Percentiles rank a stretch among this genome's conserved stretches.
phyloP scores from a whole-genome alignment of 2,113 vertebrate species.

The Stictonetta naevosa region DNA sequence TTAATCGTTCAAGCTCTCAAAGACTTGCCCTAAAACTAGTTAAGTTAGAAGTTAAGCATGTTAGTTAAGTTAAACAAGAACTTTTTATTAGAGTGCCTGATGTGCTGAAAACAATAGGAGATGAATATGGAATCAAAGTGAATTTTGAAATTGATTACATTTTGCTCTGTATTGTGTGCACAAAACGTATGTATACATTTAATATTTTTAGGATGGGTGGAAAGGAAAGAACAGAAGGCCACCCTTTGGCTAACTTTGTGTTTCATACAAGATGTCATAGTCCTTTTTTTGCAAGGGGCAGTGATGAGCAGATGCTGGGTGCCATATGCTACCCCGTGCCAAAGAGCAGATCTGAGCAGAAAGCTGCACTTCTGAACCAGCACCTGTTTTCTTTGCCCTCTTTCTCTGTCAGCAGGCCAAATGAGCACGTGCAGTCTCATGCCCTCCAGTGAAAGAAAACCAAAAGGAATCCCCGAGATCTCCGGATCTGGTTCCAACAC shows the following conservation, averaged over 20 bases:
- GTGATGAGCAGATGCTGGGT: not conserved
- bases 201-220: fast-evolving
- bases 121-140: not conserved
- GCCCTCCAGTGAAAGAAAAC: not conserved
- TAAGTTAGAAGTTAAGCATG: no score
- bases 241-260: not conserved
- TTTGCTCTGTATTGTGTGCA: not conserved
- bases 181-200: not conserved
- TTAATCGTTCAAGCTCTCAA: not conserved
- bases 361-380: not conserved
- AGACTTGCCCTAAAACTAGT: not conserved
- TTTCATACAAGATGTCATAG: not conserved
- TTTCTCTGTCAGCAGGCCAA: not conserved
- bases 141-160: not conserved
- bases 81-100: not conserved
- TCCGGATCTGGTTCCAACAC: not conserved
- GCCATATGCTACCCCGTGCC: not conserved
- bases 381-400: not conserved
- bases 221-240: not conserved
- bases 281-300: not conserved
- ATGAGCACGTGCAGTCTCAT: not conserved
- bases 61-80: not conserved
- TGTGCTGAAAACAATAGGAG: not conserved
- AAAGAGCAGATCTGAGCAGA: not conserved
- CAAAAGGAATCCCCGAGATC: not conserved